These are phyloP conservation scores for Temnothorax curvispinosus DNA, from an alignment of 1,140 invertebrate species.

Conservation along the genomic window DNA sequence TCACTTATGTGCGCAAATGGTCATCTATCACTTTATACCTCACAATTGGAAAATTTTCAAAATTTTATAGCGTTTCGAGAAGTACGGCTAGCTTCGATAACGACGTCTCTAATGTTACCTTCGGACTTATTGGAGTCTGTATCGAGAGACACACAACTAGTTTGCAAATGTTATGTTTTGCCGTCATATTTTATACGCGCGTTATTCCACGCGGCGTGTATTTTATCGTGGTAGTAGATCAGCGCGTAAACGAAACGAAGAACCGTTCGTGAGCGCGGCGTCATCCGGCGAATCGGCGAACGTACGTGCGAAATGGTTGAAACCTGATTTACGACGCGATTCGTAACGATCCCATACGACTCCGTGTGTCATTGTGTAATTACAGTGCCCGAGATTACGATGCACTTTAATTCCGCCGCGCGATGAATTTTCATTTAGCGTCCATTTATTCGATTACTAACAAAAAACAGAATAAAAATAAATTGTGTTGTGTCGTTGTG, in stretches of 20 bases:
- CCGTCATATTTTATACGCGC: slow-evolving; percentile 7
- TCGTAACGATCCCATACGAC: slow-evolving; percentile 14
- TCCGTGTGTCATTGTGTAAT: slow-evolving; percentile 51
- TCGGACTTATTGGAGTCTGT: neutral
- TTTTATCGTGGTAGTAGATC: slow-evolving; percentile 56
- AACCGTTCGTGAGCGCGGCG: slow-evolving; percentile 54
- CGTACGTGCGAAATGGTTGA: slow-evolving; percentile 45
- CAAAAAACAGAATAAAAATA: neutral
- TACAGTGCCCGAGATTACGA: slow-evolving; percentile 42
- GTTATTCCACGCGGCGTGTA: neutral
- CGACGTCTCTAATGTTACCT: neutral
- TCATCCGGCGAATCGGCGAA: slow-evolving; percentile 12
- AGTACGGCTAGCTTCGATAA: neutral
- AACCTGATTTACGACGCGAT: slow-evolving; percentile 51
- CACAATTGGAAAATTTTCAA: neutral
- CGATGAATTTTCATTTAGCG: slow-evolving; percentile 11
- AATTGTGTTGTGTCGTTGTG: neutral
- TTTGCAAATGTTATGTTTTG: neutral
- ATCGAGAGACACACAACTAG: neutral
- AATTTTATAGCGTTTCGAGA: neutral
- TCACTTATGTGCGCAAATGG: neutral
- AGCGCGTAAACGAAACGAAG: slow-evolving; percentile 53
- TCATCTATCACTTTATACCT: neutral
- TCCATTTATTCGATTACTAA: neutral
- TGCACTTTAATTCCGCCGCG: slow-evolving; percentile 17